Evolutionary conservation across 23 tunicate genomes (phyloP), one percentile per base, ranked within the genome.

Genomic region (Trididemnum clinides): DNA sequence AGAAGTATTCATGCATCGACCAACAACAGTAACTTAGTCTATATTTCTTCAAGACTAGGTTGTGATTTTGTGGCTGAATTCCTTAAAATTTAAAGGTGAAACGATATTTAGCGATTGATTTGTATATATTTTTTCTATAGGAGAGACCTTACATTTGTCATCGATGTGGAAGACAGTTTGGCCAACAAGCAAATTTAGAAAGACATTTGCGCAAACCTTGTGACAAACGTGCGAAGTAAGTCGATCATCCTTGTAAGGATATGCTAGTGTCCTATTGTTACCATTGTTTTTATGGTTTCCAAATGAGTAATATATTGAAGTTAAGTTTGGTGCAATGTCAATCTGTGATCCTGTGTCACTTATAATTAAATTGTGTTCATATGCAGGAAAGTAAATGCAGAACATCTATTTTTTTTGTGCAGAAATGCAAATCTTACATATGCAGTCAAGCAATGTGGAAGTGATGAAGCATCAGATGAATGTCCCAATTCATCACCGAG

Each of bases 101-200:
- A n/a, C n/a, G n/a, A n/a, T n/a, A n/a, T n/a, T n/a, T n/a, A n/a
- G n/a, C 1, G 33, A 1, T 36, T 23, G 19, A 30, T 23, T 1
- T 7, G 29, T 63, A 28, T 19, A 20, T 3, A 2, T 28, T 71
- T 44, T 44, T 44, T 76, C 57, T 39, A 4, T 72, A 92, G 92
- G 99, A 96, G 64, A 51, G 99, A n/a, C 99, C 99, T 3, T 96
- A 84, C 70, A 81, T 91, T 26, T 96, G 99, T 65, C 89, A 84
- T 36, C 77, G 95, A 0, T 96, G 99, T 65, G 90, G 96, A 15
- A 57, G 95, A 58, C 93, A 91, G 20, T 96, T 96, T 85, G 99
- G 99, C 3, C 99, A 96, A 64, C 99, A 96, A 29, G 93, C 99
- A 28, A 96, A 96, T 37, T 77, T 96, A 22, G 99, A 96, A 34